Percentiles rank a stretch among this genome's conserved stretches.
Evolutionary conservation across 2,888 invertebrate species (phyloP).

Genomic region (Spodoptera littoralis): DNA sequence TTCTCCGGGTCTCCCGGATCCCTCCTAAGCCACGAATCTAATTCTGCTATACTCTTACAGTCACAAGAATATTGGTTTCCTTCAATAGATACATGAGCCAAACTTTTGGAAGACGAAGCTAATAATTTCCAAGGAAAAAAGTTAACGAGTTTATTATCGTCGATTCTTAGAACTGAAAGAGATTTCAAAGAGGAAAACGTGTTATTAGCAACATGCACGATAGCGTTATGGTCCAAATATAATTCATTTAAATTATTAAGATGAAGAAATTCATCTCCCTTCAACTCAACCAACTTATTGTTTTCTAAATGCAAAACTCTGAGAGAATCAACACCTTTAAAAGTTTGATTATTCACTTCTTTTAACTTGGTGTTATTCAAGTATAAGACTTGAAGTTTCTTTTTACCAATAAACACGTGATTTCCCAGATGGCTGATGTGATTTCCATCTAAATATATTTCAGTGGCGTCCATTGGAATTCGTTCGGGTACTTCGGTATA

Average conservation of each 20-base stretch:
- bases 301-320: conserved; percentile 93
- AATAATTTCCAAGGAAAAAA: conserved; percentile 92
- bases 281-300: conserved; percentile 92
- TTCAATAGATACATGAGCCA: conserved; percentile 91
- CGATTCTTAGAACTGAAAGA: conserved; percentile 92
- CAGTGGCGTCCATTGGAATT: conserved; percentile 96
- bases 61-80: conserved; percentile 96
- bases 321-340: conserved; percentile 93
- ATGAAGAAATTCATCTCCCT: conserved; percentile 94
- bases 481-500: conserved; percentile 92
- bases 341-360: conserved; percentile 93
- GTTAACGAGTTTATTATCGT: conserved; percentile 93
- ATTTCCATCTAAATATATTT: conserved; percentile 95
- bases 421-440: conserved; percentile 93
- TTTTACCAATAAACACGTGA: conserved; percentile 95
- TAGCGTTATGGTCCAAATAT: conserved; percentile 94
- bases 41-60: conserved; percentile 91
- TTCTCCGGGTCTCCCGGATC: conserved; percentile 91
- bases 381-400: conserved; percentile 93
- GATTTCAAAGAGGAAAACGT: conserved; percentile 93
- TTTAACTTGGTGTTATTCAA: conserved; percentile 93
- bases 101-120: conserved; percentile 89
- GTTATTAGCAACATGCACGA: conserved; percentile 92
- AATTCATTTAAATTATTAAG: conserved; percentile 92
- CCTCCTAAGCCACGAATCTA: conserved; percentile 91